Evolutionary conservation across 2,888 invertebrate species (phyloP), one percentile per base, ranked within the genome.

Genomic region (Pseudococcus longispinus): DNA sequence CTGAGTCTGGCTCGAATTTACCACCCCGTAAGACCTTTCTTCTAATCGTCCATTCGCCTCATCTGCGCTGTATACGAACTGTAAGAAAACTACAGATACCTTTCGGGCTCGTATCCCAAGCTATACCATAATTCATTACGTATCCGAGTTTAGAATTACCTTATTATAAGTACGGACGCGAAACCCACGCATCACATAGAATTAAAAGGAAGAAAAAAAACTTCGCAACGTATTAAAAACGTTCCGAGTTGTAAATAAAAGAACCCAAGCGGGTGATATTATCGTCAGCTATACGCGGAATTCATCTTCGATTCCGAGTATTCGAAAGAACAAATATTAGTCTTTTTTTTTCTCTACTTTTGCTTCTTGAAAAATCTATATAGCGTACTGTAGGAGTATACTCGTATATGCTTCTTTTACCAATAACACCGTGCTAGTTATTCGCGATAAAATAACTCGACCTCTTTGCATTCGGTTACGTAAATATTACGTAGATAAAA

Each of bases 361-460:
- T 51, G n/a, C 18, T 51, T 4, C 51, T 51, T 18, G n/a, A n/a
- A n/a, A 51, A 51, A 51, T 5, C 15, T 51, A 51, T 6, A 46
- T 5, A 51, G n/a, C 18, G 44, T 51, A 18, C 18, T 51, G 51
- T 51, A 51, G 44, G 44, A 15, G 13, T 46, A 46, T 15, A 15
- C 44, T 46, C 44, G 44, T 15, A 46, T 44, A 44, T 15, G 13
- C 15, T 46, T 46, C 15, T 46, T 46, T 46, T 46, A 46, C 44
- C 44, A 46, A 46, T 46, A 46, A 15, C 37, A 37, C 9, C 37
- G 37, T 37, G 9, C 15, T 46, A 46, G 15, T 13, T 46, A 55
- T 55, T 55, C n/a, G n/a, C 55, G 55, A 55, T 55, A n/a, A 55
- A 55, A 55, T 55, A 55, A 55, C 55, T 55, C 55, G 55, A n/a